Conservation (phyloP, 2,888 invertebrate genomes). For the Notocelia uddmanniana region DNA sequence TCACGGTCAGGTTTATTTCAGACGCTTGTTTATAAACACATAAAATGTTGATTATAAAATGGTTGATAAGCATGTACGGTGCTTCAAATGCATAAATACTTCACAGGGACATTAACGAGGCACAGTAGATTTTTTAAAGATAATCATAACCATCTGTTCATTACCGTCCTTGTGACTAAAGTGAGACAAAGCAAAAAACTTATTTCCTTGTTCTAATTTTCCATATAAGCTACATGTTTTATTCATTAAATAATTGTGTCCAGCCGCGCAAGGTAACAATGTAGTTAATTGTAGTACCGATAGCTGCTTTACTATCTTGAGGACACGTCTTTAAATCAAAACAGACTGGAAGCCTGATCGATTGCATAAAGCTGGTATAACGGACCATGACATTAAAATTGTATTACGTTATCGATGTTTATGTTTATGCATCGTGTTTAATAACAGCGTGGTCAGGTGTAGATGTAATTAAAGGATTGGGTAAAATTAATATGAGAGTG, state of each 20-base stretch:
- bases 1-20: not conserved
- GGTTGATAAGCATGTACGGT: conserved; percentile 12
- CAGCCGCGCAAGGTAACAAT: conserved; percentile 31
- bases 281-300: conserved; percentile 27
- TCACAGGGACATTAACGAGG: conserved; percentile 26
- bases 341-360: conserved; percentile 48
- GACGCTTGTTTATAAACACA: not conserved
- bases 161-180: conserved; percentile 35
- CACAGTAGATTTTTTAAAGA: conserved; percentile 26
- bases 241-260: conserved; percentile 44
- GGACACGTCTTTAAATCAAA: conserved; percentile 42
- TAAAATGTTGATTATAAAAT: no score
- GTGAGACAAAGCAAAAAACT: conserved; percentile 45
- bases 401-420: conserved; percentile 54
- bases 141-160: conserved; percentile 35
- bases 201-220: conserved; percentile 43
- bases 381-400: conserved; percentile 65
- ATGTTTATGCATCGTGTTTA: conserved; percentile 46
- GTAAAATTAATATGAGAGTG: conserved; percentile 45
- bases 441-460: conserved; percentile 55
- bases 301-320: conserved; percentile 32
- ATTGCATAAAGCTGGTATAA: conserved; percentile 55
- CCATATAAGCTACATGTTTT: conserved; percentile 44
- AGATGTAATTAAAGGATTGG: conserved; percentile 53
- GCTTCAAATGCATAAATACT: conserved; percentile 6